Percentiles rank a stretch among this genome's conserved stretches.
Evolutionary conservation across 2,888 invertebrate species (phyloP).

Genomic region (Drosophila hamatofila): DNA sequence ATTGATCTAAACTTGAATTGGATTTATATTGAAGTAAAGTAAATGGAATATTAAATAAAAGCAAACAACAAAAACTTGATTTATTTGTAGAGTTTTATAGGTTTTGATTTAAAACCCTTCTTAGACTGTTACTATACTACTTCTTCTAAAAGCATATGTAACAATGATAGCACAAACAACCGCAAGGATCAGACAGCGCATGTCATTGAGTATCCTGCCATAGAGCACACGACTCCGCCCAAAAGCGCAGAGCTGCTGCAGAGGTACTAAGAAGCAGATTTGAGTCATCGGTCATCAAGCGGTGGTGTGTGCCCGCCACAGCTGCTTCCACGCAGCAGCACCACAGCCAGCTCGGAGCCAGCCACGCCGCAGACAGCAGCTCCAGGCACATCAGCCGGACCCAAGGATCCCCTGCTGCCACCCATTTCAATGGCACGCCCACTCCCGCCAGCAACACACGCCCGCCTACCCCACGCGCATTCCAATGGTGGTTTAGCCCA

Average conservation of each 20-base stretch:
- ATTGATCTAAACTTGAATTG: neutral
- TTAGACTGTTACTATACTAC: neutral
- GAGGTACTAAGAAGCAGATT: slow-evolving; percentile 82
- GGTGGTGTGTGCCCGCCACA: slow-evolving; percentile 72
- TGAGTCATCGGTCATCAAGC: slow-evolving; percentile 33
- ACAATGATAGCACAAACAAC: neutral
- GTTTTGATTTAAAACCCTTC: neutral
- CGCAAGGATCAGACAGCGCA: slow-evolving; percentile 79
- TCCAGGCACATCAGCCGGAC: slow-evolving; percentile 77
- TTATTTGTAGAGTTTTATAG: neutral
- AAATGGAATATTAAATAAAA: neutral
- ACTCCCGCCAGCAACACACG: slow-evolving; percentile 57
- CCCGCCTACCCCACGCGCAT: slow-evolving; percentile 69
- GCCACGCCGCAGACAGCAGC: slow-evolving; percentile 40
- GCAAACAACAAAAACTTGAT: neutral
- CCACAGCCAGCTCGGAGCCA: slow-evolving; percentile 55
- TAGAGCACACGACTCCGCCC: slow-evolving; percentile 89
- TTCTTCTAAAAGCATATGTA: too few species aligned
- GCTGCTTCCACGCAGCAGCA: slow-evolving; percentile 79
- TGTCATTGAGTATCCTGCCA: slow-evolving; percentile 89
- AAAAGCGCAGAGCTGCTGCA: slow-evolving; percentile 86
- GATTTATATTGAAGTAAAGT: neutral
- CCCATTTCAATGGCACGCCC: slow-evolving; percentile 86
- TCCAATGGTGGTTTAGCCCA: slow-evolving; percentile 82
- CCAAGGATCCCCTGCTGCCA: slow-evolving; percentile 91